phyloP scores from a whole-genome alignment of 2,797 vertebrate genomes.

The Ataeniobius toweri region DNA sequence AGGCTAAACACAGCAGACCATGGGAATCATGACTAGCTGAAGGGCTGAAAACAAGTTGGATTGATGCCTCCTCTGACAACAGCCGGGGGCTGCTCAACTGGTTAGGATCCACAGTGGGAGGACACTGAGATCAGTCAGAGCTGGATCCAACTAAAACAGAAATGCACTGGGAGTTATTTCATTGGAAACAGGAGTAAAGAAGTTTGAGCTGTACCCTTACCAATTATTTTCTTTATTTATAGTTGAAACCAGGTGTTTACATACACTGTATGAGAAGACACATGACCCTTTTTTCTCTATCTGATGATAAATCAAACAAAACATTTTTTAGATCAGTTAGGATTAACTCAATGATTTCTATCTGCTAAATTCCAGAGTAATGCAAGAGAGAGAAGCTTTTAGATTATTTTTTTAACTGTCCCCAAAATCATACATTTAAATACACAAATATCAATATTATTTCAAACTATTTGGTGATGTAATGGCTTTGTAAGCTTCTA shows the following conservation, averaged over 20 bases:
- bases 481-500: neutral
- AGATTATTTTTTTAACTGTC: neutral
- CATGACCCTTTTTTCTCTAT: neutral
- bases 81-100: constrained; percentile 30
- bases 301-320: neutral
- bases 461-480: neutral
- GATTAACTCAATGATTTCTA: neutral
- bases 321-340: neutral
- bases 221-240: neutral
- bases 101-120: constrained; percentile 58
- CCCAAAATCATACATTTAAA: too few species aligned
- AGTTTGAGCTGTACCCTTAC: neutral
- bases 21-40: constrained; percentile 35
- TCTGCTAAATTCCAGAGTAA: neutral
- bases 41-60: constrained; percentile 53
- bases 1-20: constrained; percentile 65
- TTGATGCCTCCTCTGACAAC: constrained; percentile 44
- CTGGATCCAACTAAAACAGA: constrained; percentile 51
- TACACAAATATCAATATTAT: too few species aligned
- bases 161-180: constrained; percentile 33
- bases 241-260: neutral
- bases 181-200: neutral
- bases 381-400: neutral
- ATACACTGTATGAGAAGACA: neutral
- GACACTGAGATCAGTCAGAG: constrained; percentile 68